A percentile compares a stretch with the other conserved stretches of the same genome.
Conservation (phyloP, 64 coral and sea anemone genomes). For the Stichodactyla mertensii region DNA sequence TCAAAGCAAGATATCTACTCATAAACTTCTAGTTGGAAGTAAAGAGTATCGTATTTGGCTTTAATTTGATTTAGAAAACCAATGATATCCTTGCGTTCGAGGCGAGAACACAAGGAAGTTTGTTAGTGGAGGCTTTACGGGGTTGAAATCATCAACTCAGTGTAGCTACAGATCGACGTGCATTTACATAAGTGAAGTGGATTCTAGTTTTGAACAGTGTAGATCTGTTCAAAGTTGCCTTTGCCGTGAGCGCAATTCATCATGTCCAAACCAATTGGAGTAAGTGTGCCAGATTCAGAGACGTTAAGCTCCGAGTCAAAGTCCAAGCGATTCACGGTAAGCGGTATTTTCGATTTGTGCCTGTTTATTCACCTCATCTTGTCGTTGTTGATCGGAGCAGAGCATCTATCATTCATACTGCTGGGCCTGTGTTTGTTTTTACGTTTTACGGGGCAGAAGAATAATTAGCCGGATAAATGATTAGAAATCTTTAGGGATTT, state of each 20-base stretch:
- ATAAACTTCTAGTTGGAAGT: conserved; percentile 19
- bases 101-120: not conserved
- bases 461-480: conserved; percentile 22
- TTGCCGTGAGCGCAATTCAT: conserved; percentile 2
- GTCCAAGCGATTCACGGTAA: conserved; percentile 72
- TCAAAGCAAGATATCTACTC: conserved; percentile 3
- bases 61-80: not conserved
- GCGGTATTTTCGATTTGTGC: conserved; percentile 8
- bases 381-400: not conserved
- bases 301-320: conserved; percentile 69
- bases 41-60: not conserved
- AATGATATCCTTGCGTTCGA: not conserved
- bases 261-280: conserved; percentile 71
- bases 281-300: conserved; percentile 83
- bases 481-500: not conserved
- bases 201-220: conserved; percentile 5
- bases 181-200: not conserved
- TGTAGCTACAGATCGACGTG: not conserved
- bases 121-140: not conserved
- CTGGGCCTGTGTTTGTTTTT: conserved; percentile 36
- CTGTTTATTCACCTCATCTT: not conserved
- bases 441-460: conserved; percentile 13
- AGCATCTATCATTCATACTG: conserved; percentile 15
- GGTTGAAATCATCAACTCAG: not conserved
- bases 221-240: conserved; percentile 17